Evolutionary conservation across 1,140 invertebrate species (phyloP), one percentile per base, ranked within the genome.

Genomic region (Limonius californicus): DNA sequence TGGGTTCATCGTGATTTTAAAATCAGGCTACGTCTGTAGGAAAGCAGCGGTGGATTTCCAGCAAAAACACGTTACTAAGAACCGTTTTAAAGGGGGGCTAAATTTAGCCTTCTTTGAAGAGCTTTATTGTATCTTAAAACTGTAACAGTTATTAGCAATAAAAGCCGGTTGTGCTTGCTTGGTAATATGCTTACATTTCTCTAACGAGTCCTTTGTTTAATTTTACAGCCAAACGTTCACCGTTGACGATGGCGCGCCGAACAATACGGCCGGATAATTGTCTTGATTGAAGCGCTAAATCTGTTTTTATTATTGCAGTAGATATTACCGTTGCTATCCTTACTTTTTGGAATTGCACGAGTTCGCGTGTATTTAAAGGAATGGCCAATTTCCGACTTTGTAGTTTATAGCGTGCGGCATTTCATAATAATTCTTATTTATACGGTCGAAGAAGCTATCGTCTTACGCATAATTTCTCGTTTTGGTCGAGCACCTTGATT

Each of bases 271-370:
- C 2, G 45, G 45, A 19, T 50, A 21, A 50, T 50, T 50, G 45
- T 50, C 20, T 50, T 50, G 16, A 50, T 21, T 50, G 20, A 21
- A 50, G 45, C 9, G 45, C 45, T 18, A 21, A 50, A 50, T 50
- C 45, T 50, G 45, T 50, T 50, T 50, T 50, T 18, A 50, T 50
- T 50, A 50, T 50, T 50, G 45, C 45, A 39, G n/a, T n/a, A 39
- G 35, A 39, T 39, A 39, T 39, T 39, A 39, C 35, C 8, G 35
- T n/a, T 39, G 35, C 35, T 39, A 39, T 12, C 35, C 35, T 14
- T 27, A n/a, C 3, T n/a, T 39, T 39, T 11, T 11, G 3, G 23
- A 39, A 39, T 39, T 39, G 35, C 35, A 39, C n/a, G 35, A 39
- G n/a, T 39, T 12, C n/a, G n/a, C n/a, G 8, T 39, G n/a, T 39